A percentile compares a stretch with the other conserved stretches of the same genome.
These are phyloP conservation scores for Drosophila setosimentum DNA, from an alignment of 2,888 invertebrate genomes.

Conservation along the genomic window DNA sequence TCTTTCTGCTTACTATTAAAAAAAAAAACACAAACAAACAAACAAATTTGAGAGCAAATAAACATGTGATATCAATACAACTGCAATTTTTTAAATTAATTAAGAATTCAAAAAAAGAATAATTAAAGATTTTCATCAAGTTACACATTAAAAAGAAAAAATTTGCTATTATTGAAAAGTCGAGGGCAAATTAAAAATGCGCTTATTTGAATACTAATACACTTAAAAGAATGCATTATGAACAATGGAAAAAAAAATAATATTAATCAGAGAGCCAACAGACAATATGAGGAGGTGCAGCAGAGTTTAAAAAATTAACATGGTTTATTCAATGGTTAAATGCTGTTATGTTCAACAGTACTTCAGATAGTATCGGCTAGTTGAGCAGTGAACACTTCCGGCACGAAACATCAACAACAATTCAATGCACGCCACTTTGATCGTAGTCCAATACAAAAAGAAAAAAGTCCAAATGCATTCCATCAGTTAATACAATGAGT, in stretches of 20 bases:
- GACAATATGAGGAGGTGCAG: not conserved
- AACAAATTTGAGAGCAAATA: not conserved
- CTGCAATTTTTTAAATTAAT: not conserved
- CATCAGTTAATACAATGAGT: conserved; percentile 56
- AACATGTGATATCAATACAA: not conserved
- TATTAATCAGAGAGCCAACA: not conserved
- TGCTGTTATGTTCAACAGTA: not conserved
- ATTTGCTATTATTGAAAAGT: not conserved
- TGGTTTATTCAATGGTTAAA: not conserved
- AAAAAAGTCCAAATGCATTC: not conserved
- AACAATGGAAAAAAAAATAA: not conserved
- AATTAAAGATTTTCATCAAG: not conserved
- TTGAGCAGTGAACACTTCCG: conserved; percentile 25
- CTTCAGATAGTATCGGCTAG: conserved; percentile 1
- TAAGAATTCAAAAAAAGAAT: not conserved
- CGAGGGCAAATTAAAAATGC: not conserved
- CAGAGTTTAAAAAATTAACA: not conserved
- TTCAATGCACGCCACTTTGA: not conserved
- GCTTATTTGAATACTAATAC: not conserved
- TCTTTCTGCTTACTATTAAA: not conserved
- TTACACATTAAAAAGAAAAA: not conserved
- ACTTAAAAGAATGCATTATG: not conserved
- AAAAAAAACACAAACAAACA: too few species aligned
- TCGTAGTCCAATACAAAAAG: conserved; percentile 55
- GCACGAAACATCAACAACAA: conserved; percentile 11